Percentiles rank a stretch among this genome's conserved stretches.
phyloP scores from a whole-genome alignment of 2,113 vertebrate species.

The Numida meleagris region DNA sequence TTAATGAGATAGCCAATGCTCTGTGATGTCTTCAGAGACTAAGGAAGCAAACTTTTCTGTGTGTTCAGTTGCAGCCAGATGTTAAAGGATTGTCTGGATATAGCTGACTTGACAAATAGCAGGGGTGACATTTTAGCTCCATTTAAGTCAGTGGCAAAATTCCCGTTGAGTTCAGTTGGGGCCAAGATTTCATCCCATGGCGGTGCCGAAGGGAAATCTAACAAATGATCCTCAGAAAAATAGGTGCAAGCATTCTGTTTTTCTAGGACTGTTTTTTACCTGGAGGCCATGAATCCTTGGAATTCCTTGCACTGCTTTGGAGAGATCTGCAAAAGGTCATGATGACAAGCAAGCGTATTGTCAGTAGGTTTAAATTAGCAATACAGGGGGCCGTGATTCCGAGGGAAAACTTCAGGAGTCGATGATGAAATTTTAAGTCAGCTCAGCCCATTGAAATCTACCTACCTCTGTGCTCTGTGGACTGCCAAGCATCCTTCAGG shows the following conservation, averaged over 20 bases:
- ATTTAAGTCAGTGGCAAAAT: constrained; percentile 51
- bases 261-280: constrained; percentile 13
- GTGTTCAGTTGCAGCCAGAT: constrained; percentile 48
- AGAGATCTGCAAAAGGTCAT: not conserved
- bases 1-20: not conserved
- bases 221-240: constrained; percentile 4
- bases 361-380: not conserved
- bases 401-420: not conserved
- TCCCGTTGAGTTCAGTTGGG: constrained; percentile 48
- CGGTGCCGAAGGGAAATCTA: constrained; percentile 6
- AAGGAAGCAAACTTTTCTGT: constrained; percentile 12
- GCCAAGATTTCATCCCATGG: constrained; percentile 35
- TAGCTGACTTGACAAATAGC: constrained; percentile 60
- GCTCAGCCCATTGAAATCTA: not conserved
- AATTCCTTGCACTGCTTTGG: not conserved
- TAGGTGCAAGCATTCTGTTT: constrained; percentile 11
- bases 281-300: not conserved
- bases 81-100: constrained; percentile 56
- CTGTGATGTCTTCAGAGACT: constrained; percentile 1
- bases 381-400: not conserved
- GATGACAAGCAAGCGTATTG: not conserved
- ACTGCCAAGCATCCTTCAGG: not conserved
- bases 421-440: not conserved
- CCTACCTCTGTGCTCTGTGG: not conserved
- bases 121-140: constrained; percentile 62